Base-by-base conservation (phyloP, 2,113 vertebrate species). In the Macheiramphus alcinus region DNA sequence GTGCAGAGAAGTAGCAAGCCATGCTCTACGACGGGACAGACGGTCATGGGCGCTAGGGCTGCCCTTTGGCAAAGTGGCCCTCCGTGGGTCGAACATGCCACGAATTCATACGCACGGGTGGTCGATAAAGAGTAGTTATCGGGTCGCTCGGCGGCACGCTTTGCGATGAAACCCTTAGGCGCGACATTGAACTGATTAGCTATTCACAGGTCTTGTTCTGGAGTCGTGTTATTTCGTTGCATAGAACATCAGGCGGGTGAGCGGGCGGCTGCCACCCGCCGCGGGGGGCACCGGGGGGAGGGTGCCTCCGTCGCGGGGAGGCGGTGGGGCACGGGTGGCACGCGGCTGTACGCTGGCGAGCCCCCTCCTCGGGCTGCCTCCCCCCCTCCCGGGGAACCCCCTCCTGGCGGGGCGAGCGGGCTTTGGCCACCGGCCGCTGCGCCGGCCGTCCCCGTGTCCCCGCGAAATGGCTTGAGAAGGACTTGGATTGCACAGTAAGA, bases 171-270 rank as follows among this genome's bases (percentile, higher is more conserved):
- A 98, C 98, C 98, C 97, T 98, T 98, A 96, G 98, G 98, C 97
- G 98, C 96, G 96, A 98, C 98, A 98, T 93, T 98, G 97, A 98
- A 98, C 97, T 93, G 98, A 98, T 97, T 98, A 98, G 98, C 98
- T 98, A 98, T 98, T 98, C 98, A 98, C 98, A 98, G 98, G 97
- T 97, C 97, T 97, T 97, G 92, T 97, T 98, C 98, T 98, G 98
- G 98, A 98, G 98, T 98, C 98, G 99, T 99, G 98, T 99, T 99
- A 98, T 99, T 99, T 99, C 99, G 99, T 99, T 99, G 99, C 99
- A 99, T 99, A 99, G 99, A 99, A 99, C 98, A 95, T 99, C 98
- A 98, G 98, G 99, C 98, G 98, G 99, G 98, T 97, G 98, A 98
- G 98, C 98, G 97, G 98, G 98, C 97, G 97, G 98, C 96, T 97